Evolutionary conservation across 2,888 invertebrate species (phyloP).

Genomic region (Oscheius onirici): DNA sequence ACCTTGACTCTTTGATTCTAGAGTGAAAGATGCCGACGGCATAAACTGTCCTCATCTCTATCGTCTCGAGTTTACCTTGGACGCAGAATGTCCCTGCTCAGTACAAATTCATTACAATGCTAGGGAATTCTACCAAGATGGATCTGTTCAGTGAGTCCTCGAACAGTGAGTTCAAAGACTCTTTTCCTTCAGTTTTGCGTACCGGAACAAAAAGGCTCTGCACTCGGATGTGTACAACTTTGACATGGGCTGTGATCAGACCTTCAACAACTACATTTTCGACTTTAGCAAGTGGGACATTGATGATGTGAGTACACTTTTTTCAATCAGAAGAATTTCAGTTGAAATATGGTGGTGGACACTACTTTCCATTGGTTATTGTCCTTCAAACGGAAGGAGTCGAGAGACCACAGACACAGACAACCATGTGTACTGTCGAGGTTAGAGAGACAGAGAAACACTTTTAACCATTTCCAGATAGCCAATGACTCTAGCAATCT

Average conservation of each 20-base stretch:
- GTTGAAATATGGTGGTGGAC: slow-evolving; percentile 33
- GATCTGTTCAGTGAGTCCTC: slow-evolving; percentile 45
- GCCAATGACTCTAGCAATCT: slow-evolving; percentile 58
- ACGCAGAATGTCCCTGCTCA: slow-evolving; percentile 91
- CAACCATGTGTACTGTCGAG: slow-evolving; percentile 67
- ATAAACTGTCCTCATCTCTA: slow-evolving; percentile 76
- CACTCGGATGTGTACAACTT: slow-evolving; percentile 90
- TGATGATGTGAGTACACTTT: slow-evolving; percentile 71
- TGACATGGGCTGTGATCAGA: slow-evolving; percentile 92
- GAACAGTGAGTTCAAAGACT: background rate
- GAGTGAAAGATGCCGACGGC: slow-evolving; percentile 44
- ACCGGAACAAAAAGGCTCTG: slow-evolving; percentile 71
- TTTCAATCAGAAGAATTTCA: slow-evolving; percentile 5
- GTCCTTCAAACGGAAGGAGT: slow-evolving; percentile 58
- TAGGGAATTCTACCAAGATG: slow-evolving; percentile 82
- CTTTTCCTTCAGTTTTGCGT: slow-evolving; percentile 70
- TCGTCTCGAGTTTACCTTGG: slow-evolving; percentile 96
- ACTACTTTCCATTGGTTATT: slow-evolving; percentile 66
- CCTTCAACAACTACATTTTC: slow-evolving; percentile 88
- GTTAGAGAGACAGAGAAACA: slow-evolving; percentile 23
- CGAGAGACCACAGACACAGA: slow-evolving; percentile 60
- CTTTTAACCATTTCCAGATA: slow-evolving; percentile 35
- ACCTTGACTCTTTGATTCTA: background rate
- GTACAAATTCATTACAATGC: slow-evolving; percentile 96
- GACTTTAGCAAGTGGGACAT: slow-evolving; percentile 83